Evolutionary conservation across 1,140 invertebrate genomes (phyloP).

Genomic region (Drosophila hydei): DNA sequence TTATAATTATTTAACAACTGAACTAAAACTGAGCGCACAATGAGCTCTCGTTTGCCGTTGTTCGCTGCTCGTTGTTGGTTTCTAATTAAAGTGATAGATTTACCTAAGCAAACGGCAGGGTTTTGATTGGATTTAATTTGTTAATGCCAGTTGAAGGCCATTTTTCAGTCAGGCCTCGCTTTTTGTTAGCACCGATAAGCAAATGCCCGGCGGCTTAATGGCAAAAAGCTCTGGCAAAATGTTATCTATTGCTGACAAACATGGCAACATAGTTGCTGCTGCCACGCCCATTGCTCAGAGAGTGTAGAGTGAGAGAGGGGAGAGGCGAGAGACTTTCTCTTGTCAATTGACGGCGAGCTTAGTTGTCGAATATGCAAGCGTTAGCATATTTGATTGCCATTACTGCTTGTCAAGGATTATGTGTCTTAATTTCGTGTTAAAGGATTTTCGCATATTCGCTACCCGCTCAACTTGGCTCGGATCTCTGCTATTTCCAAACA

Average conservation of each 20-base stretch:
- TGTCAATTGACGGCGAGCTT: slow-evolving; percentile 71
- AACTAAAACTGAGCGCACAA: slow-evolving; percentile 37
- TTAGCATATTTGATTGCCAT: slow-evolving; percentile 82
- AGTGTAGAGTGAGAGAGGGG: not conserved
- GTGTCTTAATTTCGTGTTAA: slow-evolving; percentile 81
- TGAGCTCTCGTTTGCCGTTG: slow-evolving; percentile 2
- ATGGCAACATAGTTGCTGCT: slow-evolving; percentile 24
- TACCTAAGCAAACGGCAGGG: slow-evolving; percentile 28
- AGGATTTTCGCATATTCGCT: slow-evolving; percentile 66
- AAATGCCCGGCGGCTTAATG: slow-evolving; percentile 62
- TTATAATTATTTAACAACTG: slow-evolving; percentile 60
- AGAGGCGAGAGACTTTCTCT: slow-evolving; percentile 4
- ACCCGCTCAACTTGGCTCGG: slow-evolving; percentile 1
- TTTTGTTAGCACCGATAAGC: slow-evolving; percentile 45
- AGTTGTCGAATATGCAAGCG: slow-evolving; percentile 73
- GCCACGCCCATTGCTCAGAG: slow-evolving; percentile 29
- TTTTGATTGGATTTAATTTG: slow-evolving; percentile 57
- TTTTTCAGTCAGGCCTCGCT: slow-evolving; percentile 44
- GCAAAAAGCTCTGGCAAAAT: slow-evolving; percentile 19
- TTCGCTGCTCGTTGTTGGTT: slow-evolving; percentile 5
- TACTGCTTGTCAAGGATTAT: slow-evolving; percentile 81
- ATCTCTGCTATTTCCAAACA: slow-evolving; percentile 11
- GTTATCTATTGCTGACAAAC: slow-evolving; percentile 36
- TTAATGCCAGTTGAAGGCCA: slow-evolving; percentile 61
- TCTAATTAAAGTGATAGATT: slow-evolving; percentile 80